Evolutionary conservation across 2,888 invertebrate genomes (phyloP).

Genomic region (Agrotis puta): DNA sequence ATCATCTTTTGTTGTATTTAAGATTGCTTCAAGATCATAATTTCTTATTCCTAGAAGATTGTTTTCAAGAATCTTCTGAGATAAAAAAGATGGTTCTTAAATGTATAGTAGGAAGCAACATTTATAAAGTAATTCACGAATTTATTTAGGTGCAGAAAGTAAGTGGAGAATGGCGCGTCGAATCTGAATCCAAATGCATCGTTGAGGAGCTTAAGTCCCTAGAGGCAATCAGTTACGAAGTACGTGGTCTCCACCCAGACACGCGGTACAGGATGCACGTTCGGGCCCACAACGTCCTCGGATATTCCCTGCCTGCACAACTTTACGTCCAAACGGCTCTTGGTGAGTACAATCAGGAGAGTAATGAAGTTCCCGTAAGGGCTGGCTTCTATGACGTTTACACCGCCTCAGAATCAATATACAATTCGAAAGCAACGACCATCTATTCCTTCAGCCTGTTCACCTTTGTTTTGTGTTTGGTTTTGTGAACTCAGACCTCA

Average conservation of each 20-base stretch:
- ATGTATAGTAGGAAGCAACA: neutral
- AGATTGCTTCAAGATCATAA: constrained; percentile 15
- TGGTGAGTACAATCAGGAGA: constrained; percentile 94
- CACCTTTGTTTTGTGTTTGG: constrained; percentile 79
- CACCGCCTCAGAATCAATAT: constrained; percentile 82
- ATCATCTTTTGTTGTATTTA: constrained; percentile 25
- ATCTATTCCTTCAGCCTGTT: constrained; percentile 78
- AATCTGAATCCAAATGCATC: constrained; percentile 90
- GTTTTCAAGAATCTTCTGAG: constrained; percentile 5
- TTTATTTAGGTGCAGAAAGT: constrained; percentile 92
- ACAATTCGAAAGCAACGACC: constrained; percentile 77
- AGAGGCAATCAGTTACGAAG: constrained; percentile 92
- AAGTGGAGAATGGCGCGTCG: constrained; percentile 92
- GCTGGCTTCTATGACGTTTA: constrained; percentile 90
- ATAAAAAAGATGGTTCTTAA: constrained; percentile 3
- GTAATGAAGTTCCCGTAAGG: constrained; percentile 85
- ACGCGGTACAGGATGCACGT: constrained; percentile 96
- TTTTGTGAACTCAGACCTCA: constrained; percentile 80
- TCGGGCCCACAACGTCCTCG: constrained; percentile 96
- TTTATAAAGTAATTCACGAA: constrained; percentile 27
- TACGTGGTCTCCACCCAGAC: constrained; percentile 94
- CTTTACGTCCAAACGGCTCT: constrained; percentile 96
- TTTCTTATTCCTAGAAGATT: constrained; percentile 1
- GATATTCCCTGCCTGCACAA: constrained; percentile 94
- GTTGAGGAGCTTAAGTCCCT: constrained; percentile 92